These are phyloP conservation scores for Aix galericulata DNA, from an alignment of 2,113 vertebrate genomes.

Conservation along the genomic window DNA sequence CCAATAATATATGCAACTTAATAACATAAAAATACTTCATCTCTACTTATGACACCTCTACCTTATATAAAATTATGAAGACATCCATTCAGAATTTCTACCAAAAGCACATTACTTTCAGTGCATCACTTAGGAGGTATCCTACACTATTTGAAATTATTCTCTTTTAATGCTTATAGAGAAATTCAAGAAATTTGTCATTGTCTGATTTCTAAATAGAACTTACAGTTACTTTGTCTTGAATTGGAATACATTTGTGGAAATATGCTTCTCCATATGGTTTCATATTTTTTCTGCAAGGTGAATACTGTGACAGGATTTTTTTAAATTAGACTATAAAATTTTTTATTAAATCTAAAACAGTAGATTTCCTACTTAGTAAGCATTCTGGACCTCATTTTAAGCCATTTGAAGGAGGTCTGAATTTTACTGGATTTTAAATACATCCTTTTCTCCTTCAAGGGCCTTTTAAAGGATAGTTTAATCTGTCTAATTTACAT, in stretches of 20 bases:
- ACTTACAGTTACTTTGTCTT: slow-evolving; percentile 59
- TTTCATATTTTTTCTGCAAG: slow-evolving; percentile 76
- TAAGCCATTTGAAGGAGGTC: slow-evolving; percentile 73
- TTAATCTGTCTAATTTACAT: slow-evolving; percentile 74
- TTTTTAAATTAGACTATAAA: slow-evolving; percentile 44
- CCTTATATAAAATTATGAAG: slow-evolving; percentile 39
- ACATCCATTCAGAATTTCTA: neutral
- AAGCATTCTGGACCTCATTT: slow-evolving; percentile 72
- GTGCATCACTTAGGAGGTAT: neutral
- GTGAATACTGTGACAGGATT: slow-evolving; percentile 63
- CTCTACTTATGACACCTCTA: slow-evolving; percentile 54
- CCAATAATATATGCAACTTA: slow-evolving; percentile 58
- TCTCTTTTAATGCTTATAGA: neutral
- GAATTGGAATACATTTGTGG: slow-evolving; percentile 43
- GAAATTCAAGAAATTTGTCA: neutral
- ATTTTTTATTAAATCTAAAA: slow-evolving; percentile 66
- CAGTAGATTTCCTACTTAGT: slow-evolving; percentile 67
- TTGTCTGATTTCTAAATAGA: slow-evolving; percentile 48
- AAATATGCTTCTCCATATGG: slow-evolving; percentile 63
- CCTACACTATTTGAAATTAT: neutral
- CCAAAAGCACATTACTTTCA: neutral
- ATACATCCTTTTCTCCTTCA: slow-evolving; percentile 66
- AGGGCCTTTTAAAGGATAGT: slow-evolving; percentile 67
- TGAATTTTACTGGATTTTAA: slow-evolving; percentile 74
- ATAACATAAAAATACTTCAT: slow-evolving; percentile 63